phyloP scores from a whole-genome alignment of 1,140 invertebrate genomes.

The Eumaeus atala region DNA sequence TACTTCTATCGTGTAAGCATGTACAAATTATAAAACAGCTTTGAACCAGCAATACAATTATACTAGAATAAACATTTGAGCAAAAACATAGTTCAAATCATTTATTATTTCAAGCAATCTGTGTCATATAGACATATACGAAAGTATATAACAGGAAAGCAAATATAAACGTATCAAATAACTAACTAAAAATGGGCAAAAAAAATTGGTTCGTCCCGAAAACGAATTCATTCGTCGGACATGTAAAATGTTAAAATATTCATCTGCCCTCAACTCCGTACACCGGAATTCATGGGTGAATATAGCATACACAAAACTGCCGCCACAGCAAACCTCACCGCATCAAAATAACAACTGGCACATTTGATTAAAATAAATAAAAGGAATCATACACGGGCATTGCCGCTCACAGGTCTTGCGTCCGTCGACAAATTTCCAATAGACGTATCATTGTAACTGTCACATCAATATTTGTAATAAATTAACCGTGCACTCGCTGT shows the following conservation, averaged over 20 bases:
- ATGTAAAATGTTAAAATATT: slow-evolving; percentile 73
- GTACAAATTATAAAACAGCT: no score
- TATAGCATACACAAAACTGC: slow-evolving; percentile 61
- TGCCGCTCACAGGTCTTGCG: slow-evolving; percentile 23
- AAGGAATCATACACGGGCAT: slow-evolving; percentile 50
- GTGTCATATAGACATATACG: slow-evolving; percentile 36
- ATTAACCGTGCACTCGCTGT: slow-evolving; percentile 9
- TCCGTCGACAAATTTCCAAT: slow-evolving; percentile 29
- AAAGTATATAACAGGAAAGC: slow-evolving; percentile 32
- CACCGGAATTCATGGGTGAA: slow-evolving; percentile 67
- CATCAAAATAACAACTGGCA: slow-evolving; percentile 62
- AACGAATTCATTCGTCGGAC: slow-evolving; percentile 70
- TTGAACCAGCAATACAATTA: no score
- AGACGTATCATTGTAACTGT: slow-evolving; percentile 34
- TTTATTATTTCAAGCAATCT: slow-evolving; percentile 40
- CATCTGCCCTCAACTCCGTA: slow-evolving; percentile 60
- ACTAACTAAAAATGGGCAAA: slow-evolving; percentile 58
- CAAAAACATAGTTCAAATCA: slow-evolving; percentile 15
- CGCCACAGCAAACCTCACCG: slow-evolving; percentile 55
- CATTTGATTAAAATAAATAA: slow-evolving; percentile 73
- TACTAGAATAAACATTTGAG: not conserved
- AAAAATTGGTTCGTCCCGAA: slow-evolving; percentile 38
- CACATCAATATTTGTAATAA: slow-evolving; percentile 17
- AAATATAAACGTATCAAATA: slow-evolving; percentile 64
- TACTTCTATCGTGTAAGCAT: no score